Base-by-base conservation (phyloP, 2,888 invertebrate genomes). In the Gandaritis pyraliata region DNA sequence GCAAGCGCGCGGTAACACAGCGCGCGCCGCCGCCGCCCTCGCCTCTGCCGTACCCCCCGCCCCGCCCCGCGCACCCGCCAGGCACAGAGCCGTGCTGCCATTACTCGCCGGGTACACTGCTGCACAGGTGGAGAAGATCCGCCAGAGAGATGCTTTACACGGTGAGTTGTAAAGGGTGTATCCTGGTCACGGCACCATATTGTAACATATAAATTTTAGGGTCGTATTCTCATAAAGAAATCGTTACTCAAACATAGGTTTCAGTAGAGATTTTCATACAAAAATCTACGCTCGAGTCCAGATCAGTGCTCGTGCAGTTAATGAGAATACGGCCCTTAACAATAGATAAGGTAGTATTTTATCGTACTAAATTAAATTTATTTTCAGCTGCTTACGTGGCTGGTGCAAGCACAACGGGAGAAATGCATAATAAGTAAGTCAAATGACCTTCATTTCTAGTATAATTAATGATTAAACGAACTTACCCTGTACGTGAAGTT, bases 351-450 rank as follows among this genome's bases (percentile, higher is more conserved):
- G n/a, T n/a, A n/a, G n/a, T n/a, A n/a, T n/a, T n/a, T n/a, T n/a
- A n/a, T n/a, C 8, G 3, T 33, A 33, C 33, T 33, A 33, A 33
- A 33, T 10, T 61, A 33, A 41, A 12, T 12, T 61, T 23, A 30
- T 68, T 57, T 59, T 70, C 83, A 91, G 90, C 89, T 11, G 79
- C 86, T 0, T 87, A 85, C 53, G 85, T 90, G 0, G 77, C 90
- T 0, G 88, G 87, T 0, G 78, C 73, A 23, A 85, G 77, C 38
- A 67, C 81, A 0, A 74, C 86, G 0, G 88, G 86, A 2, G 89
- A 90, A 6, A 58, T 86, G 5, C 90, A 91, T 57, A 90, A 91
- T 59, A 85, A 86, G 89, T 90, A 49, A 75, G 72, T 23, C 1
- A 30, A 15, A 33, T 33, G 0, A 33, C 33, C 10, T 33, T 29